Percentiles rank a stretch among this genome's conserved stretches.
Evolutionary conservation across 2,797 vertebrate species (phyloP).

Genomic region (Sebastes goodei): DNA sequence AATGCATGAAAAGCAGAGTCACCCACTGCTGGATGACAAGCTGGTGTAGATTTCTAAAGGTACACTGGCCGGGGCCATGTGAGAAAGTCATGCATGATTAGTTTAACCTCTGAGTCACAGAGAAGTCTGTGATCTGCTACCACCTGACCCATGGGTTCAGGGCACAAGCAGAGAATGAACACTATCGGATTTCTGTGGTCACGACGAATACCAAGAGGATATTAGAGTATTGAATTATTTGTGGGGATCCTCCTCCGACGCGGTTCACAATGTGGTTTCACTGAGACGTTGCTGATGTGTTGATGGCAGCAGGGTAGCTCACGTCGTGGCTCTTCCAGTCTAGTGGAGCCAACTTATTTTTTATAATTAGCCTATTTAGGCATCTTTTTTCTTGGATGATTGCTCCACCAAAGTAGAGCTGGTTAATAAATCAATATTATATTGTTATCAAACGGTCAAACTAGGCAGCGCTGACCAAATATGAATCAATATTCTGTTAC

Average conservation of each 20-base stretch:
- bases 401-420: not conserved
- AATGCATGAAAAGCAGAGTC: constrained; percentile 53
- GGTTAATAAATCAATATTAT: no score
- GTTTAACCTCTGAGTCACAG: constrained; percentile 80
- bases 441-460: no score
- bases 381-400: not conserved
- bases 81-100: constrained; percentile 81
- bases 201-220: constrained; percentile 74
- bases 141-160: constrained; percentile 82
- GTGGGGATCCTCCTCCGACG: constrained; percentile 44
- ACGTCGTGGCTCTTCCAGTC: not conserved
- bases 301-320: constrained; percentile 47
- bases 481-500: no score
- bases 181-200: constrained; percentile 81
- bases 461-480: no score
- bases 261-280: constrained; percentile 61
- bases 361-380: not conserved
- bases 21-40: constrained; percentile 56
- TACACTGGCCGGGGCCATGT: constrained; percentile 56
- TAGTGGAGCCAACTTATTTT: not conserved
- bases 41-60: constrained; percentile 68
- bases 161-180: constrained; percentile 83
- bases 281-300: constrained; percentile 52
- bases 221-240: constrained; percentile 81
- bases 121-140: constrained; percentile 82